These are phyloP conservation scores for Nasonia vitripennis DNA, from an alignment of 1,140 invertebrate genomes.

Conservation along the genomic window DNA sequence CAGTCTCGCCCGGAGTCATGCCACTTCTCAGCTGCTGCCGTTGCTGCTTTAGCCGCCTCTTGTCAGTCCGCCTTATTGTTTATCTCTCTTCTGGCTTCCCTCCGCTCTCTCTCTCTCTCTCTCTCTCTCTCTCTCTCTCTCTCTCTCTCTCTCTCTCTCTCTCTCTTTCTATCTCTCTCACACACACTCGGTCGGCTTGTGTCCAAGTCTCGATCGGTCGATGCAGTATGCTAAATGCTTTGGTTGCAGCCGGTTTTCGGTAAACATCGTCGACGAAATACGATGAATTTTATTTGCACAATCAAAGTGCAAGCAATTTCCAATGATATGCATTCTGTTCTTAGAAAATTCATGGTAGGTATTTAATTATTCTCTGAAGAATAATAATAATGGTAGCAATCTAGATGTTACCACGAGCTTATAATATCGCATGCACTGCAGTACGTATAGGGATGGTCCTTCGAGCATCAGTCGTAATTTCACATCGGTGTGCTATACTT, in stretches of 20 bases:
- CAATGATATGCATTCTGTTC: background rate
- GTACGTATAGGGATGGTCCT: too few relatives aligned
- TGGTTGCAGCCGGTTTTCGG: background rate
- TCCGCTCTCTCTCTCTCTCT: constrained; percentile 39
- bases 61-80: constrained; percentile 39
- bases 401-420: too few relatives aligned
- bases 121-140: constrained; percentile 21
- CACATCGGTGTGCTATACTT: background rate
- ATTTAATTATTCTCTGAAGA: too few relatives aligned
- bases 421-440: too few relatives aligned
- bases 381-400: too few relatives aligned
- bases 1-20: constrained; percentile 48
- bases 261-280: background rate
- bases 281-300: background rate
- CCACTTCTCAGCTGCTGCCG: constrained; percentile 48
- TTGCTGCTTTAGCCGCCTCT: constrained; percentile 5
- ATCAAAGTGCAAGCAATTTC: background rate
- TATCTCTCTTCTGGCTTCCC: constrained; percentile 16
- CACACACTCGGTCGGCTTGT: background rate
- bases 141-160: constrained; percentile 6
- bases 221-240: background rate
- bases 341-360: too few relatives aligned
- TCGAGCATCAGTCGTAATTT: too few relatives aligned
- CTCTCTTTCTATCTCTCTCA: background rate
- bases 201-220: background rate